Evolutionary conservation across 2,113 vertebrate species (phyloP), one percentile per base, ranked within the genome.

Genomic region (Silurus meridionalis): DNA sequence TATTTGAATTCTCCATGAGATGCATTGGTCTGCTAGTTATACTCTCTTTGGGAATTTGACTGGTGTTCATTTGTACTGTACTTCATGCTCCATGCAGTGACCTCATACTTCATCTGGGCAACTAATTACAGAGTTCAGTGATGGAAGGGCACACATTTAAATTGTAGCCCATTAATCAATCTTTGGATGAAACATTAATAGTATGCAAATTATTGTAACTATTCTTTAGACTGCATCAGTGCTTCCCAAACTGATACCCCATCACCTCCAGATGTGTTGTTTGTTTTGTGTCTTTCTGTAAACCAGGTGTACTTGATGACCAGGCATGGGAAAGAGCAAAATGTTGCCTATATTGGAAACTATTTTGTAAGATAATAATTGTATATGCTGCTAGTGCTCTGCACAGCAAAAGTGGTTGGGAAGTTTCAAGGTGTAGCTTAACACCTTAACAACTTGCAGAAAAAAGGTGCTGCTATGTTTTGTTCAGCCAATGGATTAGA

Each of bases 91-190:
- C 84, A 92, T 78, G 21, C 84, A 89, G 55, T 90, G 88, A 82
- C 48, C 85, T 88, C 93, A 91, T 92, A 91, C 81, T 93, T 91
- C 88, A 93, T 87, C 78, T 90, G 92, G 90, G 82, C 90, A 87
- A 91, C 88, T 91, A 94, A 94, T 94, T 94, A 94, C 75, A 46
- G 87, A 89, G 89, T 91, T 90, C 93, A 83, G 89, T 77, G 85
- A 88, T 88, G 88, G 86, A 90, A 90, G 88, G 87, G 84, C 91
- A 89, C 91, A 90, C 88, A 93, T 90, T 91, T 80, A 91, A 91
- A 92, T 88, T 91, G 79, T 88, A 92, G 91, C 92, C 91, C 90
- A 93, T 95, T 93, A 93, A 94, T 94, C 91, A 95, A 93, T 92
- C 90, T 86, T 90, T 82, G 89, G 87, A 87, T 81, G 92, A 92